Base-by-base conservation (phyloP, 2,888 invertebrate genomes). In the Thymelicus lineola region DNA sequence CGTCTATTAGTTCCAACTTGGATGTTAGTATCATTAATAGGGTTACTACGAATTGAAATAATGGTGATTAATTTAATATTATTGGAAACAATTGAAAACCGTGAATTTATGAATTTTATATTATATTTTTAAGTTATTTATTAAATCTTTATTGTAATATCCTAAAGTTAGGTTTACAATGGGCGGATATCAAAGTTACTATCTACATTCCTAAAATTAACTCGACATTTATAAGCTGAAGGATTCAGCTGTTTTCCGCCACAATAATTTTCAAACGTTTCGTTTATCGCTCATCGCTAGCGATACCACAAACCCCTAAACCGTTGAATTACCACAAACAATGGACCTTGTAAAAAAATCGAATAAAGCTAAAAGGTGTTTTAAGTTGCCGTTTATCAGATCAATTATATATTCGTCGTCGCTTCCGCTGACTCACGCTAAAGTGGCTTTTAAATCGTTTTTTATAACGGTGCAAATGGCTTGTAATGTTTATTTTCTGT, bases 311-410 rank as follows among this genome's bases (percentile, higher is more conserved):
- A 35, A 17, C 10, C n/a, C 61, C 35, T 36, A 46, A 68, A 68
- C 61, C 68, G 61, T 62, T 62, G 68, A 68, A 68, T 68, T 62
- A 68, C 67, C 61, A 55, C 68, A 62, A 68, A 68, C 68, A 68
- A 57, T 57, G 68, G 53, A 62, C 68, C 68, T 68, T 62, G 68
- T 68, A 69, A 63, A 63, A 53, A 69, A 69, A 69, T 69, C 69
- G 69, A 73, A 71, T 68, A 71, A 68, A 71, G 71, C 71, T 69
- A 69, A 80, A 80, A 77, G 79, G 77, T 78, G 78, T 79, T 80
- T 77, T 76, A 76, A 77, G 72, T 75, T 67, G 73, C 65, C 64
- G 74, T 73, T 80, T 80, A 80, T 79, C 79, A 80, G 79, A 79
- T 80, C 78, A 79, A 80, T 80, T 80, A 77, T 79, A 75, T 73